Conservation (phyloP, 2,113 vertebrate genomes). For the Hydrochoerus hydrochaeris region DNA sequence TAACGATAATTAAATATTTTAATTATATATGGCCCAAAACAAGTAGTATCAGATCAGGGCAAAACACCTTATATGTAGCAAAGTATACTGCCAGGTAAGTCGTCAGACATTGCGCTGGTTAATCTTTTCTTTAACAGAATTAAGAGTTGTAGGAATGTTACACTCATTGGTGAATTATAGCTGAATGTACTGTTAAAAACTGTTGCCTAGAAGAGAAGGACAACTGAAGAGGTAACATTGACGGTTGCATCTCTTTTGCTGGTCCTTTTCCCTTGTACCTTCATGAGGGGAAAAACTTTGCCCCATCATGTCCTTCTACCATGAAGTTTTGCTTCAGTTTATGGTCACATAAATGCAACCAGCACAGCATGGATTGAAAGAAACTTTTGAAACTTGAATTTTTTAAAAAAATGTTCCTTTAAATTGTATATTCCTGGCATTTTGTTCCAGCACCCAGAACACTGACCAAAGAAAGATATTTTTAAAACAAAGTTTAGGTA, state of each 20-base stretch:
- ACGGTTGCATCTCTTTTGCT: background rate
- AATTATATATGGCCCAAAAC: background rate
- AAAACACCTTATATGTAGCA: background rate
- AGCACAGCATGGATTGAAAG: background rate
- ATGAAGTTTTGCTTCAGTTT: background rate
- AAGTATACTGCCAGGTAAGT: background rate
- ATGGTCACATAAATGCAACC: background rate
- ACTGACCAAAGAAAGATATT: background rate
- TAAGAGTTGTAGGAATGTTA: background rate
- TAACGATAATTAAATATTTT: too few species aligned
- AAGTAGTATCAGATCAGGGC: background rate
- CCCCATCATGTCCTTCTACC: background rate
- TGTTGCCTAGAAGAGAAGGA: background rate
- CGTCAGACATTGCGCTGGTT: background rate
- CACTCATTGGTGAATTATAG: background rate
- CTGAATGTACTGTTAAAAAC: background rate
- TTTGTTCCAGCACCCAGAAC: background rate
- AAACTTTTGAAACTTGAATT: background rate
- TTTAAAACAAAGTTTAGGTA: background rate
- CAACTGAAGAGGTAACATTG: background rate
- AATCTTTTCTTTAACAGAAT: background rate
- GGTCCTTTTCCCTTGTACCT: background rate
- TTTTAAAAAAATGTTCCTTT: background rate
- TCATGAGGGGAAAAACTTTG: background rate
- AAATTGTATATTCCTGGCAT: background rate